Evolutionary conservation across 2,888 invertebrate genomes (phyloP), one percentile per base, ranked within the genome.

Genomic region (Amorpha juglandis): DNA sequence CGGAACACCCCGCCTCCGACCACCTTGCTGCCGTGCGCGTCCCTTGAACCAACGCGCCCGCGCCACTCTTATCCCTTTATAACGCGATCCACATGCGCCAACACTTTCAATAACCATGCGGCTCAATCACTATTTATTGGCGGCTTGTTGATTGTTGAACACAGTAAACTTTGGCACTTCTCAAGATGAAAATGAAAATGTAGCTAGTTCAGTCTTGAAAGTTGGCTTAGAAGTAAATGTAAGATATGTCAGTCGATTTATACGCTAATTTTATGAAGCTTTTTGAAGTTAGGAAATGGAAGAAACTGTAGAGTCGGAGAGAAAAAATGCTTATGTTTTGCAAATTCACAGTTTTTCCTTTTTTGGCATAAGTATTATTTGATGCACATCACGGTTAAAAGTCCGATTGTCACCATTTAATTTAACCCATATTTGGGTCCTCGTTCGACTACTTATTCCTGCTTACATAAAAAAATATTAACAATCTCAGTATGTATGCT

Each of bases 1-100:
- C 96, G 96, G 95, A 96, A 96, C 94, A 96, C 95, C 95, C 95
- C 95, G 88, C 95, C 95, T 94, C 96, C 95, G 89, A 95, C 95
- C 95, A 95, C 95, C 93, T 94, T 95, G 95, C 90, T 89, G 93
- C 90, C 91, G 88, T 90, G 82, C 79, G 81, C 82, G 76, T 79
- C 82, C 82, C 73, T 74, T 80, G 74, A 81, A 87, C 94, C 92
- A 92, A 92, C 89, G 87, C 69, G 88, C 91, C 88, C 86, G 87
- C 92, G 85, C 91, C 89, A 82, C 85, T 33, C 16, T 35, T 53
- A n/a, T n/a, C 81, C 83, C 72, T 77, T 71, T 72, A 73, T 73
- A 74, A 74, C 73, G 71, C 74, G 63, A 74, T 64, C 71, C 74
- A 70, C 74, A 68, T 71, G 72, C 75, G 70, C 74, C 65, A 74